Base-by-base conservation (phyloP, 23 tunicate species). In the Phallusia fumigata region DNA sequence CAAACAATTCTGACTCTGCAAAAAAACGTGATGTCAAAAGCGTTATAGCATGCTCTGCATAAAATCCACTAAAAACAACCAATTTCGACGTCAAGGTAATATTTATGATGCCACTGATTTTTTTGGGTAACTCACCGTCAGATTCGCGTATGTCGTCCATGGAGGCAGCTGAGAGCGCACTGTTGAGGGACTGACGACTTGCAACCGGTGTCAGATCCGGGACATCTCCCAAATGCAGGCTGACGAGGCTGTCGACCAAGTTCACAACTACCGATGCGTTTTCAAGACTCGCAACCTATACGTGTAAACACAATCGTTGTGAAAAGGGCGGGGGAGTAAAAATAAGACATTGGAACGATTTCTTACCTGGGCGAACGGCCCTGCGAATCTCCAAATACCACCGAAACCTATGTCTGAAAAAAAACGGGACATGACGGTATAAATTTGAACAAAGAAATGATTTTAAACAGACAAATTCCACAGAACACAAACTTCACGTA, bases 371-470 rank as follows among this genome's bases (percentile, higher is more conserved):
- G 87, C 85, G 58, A 94, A 94, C 31, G 98, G 98, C 18, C 90
- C 90, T 34, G 93, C 81, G 82, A 89, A 94, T 80, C 85, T 78
- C 90, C 98, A 94, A 30, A 89, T 87, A 32, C 98, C 98, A 16
- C 91, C 91, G 80, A 94, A 94, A 18, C 91, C 91, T 52, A 94
- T 83, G 33, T 69, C 98, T 93, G 77, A 6, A 58, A 58, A 58
- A 51, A 15, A 51, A 51, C 18, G 18, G 18, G 18, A 51, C 58
- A 18, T n/a, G n/a, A n/a, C n/a, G n/a, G n/a, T n/a, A n/a, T n/a
- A n/a, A n/a, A n/a, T n/a, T n/a, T n/a, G n/a, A n/a, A n/a, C n/a
- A n/a, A n/a, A n/a, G n/a, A n/a, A n/a, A n/a, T n/a, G n/a, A n/a
- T n/a, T n/a, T n/a, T n/a, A n/a, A n/a, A n/a, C n/a, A n/a, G n/a